phyloP scores from a whole-genome alignment of 30 jellyfish, hydroid and myxozoan genomes.

The Hydra vulgaris region DNA sequence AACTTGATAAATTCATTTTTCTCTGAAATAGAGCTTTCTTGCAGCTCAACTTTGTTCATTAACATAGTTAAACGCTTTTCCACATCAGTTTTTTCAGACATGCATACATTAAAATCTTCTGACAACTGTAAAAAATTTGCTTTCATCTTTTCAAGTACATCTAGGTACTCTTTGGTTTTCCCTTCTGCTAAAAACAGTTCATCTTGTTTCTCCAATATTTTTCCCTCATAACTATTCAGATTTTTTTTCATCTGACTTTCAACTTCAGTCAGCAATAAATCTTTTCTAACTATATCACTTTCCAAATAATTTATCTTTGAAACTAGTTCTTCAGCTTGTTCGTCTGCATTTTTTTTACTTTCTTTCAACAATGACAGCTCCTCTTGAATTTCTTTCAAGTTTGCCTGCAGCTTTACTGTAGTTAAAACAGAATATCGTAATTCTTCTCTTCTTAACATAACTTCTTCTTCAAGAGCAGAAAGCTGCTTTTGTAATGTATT shows the following conservation, averaged over 20 bases:
- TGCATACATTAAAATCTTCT: neutral
- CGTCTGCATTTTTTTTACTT: neutral
- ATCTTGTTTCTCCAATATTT: neutral
- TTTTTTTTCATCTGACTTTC: neutral
- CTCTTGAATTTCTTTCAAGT: neutral
- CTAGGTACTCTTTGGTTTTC: neutral
- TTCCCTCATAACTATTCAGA: neutral
- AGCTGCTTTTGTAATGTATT: slow-evolving; percentile 3
- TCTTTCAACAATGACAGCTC: slow-evolving; percentile 3
- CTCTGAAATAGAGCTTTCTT: neutral
- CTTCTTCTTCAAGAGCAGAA: neutral
- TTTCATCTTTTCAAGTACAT: neutral
- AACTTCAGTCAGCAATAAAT: neutral
- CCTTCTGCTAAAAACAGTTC: neutral
- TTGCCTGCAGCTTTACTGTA: neutral
- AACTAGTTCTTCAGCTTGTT: neutral
- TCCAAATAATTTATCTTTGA: neutral
- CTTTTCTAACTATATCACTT: neutral
- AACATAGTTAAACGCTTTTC: neutral
- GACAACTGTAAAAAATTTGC: neutral
- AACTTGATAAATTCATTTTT: neutral
- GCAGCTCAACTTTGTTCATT: neutral
- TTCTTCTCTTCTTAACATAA: slow-evolving; percentile 17
- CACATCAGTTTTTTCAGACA: neutral
- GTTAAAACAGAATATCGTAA: slow-evolving; percentile 6